Percentiles rank a stretch among this genome's conserved stretches.
Conservation (phyloP, 2,797 vertebrate genomes). For the Lagodon rhomboides region DNA sequence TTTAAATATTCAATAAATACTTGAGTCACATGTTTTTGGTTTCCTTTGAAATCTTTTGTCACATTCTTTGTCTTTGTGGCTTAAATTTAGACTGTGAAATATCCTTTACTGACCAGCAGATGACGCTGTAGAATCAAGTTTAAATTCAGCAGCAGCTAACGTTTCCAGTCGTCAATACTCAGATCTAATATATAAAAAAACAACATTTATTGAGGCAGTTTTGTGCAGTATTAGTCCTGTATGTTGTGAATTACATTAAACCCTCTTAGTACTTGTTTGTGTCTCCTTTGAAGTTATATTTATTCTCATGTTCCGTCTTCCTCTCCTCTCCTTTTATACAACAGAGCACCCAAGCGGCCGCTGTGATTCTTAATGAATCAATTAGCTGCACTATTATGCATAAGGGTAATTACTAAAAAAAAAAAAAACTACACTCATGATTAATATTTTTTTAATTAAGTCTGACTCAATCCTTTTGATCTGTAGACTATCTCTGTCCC, state of each 20-base stretch:
- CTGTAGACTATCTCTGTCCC: constrained; percentile 34
- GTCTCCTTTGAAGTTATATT: constrained; percentile 36
- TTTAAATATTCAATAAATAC: constrained; percentile 42
- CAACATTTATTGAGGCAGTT: constrained; percentile 1
- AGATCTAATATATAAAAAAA: constrained; percentile 13
- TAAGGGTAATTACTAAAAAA: constrained; percentile 40
- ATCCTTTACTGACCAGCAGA: constrained; percentile 59
- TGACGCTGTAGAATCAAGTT: constrained; percentile 55
- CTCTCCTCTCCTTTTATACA: constrained; percentile 2
- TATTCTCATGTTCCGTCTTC: constrained; percentile 11
- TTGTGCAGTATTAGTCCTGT: constrained; percentile 1
- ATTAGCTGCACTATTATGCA: constrained; percentile 55
- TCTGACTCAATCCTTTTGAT: constrained; percentile 55
- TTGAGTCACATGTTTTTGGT: not conserved
- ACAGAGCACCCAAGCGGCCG: constrained; percentile 15
- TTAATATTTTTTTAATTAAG: constrained; percentile 56
- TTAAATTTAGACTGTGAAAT: constrained; percentile 24
- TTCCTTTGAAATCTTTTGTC: not conserved
- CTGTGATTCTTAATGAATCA: constrained; percentile 57
- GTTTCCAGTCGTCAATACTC: not conserved
- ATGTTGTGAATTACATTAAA: not conserved
- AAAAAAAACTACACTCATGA: constrained; percentile 29
- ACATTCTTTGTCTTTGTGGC: not conserved
- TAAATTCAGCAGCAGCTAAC: not conserved
- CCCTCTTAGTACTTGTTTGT: constrained; percentile 7